Percentiles rank a stretch among this genome's conserved stretches.
These are phyloP conservation scores for Capreolus pygargus DNA, from an alignment of 2,113 vertebrate species.

Conservation along the genomic window DNA sequence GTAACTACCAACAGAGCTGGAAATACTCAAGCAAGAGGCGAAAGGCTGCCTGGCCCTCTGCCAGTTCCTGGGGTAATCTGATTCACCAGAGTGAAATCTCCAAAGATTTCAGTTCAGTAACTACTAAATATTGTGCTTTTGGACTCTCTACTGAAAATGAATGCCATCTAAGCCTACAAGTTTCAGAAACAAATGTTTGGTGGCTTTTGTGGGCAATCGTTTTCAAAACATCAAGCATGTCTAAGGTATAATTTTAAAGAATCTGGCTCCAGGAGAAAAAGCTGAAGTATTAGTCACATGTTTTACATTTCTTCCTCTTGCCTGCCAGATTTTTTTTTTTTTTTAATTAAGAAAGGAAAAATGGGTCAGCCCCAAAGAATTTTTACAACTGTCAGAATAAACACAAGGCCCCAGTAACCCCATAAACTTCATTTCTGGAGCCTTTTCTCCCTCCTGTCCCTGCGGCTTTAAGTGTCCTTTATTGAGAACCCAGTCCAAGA, in stretches of 20 bases:
- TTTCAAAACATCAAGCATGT: slow-evolving; percentile 46
- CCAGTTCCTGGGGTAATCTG: slow-evolving; percentile 24
- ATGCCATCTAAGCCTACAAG: slow-evolving; percentile 36
- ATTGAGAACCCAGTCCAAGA: slow-evolving; percentile 47
- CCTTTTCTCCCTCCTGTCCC: background rate
- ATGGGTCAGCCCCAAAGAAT: slow-evolving; percentile 63
- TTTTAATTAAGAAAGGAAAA: slow-evolving; percentile 71
- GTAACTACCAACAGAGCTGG: slow-evolving; percentile 50
- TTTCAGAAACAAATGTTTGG: slow-evolving; percentile 46
- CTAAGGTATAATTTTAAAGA: slow-evolving; percentile 66
- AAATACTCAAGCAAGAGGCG: slow-evolving; percentile 41
- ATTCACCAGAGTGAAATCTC: slow-evolving; percentile 25
- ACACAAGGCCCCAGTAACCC: slow-evolving; percentile 34
- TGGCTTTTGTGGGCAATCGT: slow-evolving; percentile 66
- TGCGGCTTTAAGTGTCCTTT: slow-evolving; percentile 51
- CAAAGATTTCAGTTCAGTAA: slow-evolving; percentile 32
- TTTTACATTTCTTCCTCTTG: slow-evolving; percentile 56
- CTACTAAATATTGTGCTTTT: slow-evolving; percentile 25
- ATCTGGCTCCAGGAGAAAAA: slow-evolving; percentile 51
- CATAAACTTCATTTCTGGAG: slow-evolving; percentile 55
- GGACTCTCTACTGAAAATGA: slow-evolving; percentile 37
- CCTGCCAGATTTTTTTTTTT: slow-evolving; percentile 54
- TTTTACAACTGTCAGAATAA: slow-evolving; percentile 68
- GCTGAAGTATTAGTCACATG: slow-evolving; percentile 49
- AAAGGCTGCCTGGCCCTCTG: slow-evolving; percentile 21